phyloP scores from a whole-genome alignment of 2,113 vertebrate species.

The Polypterus bichir region DNA sequence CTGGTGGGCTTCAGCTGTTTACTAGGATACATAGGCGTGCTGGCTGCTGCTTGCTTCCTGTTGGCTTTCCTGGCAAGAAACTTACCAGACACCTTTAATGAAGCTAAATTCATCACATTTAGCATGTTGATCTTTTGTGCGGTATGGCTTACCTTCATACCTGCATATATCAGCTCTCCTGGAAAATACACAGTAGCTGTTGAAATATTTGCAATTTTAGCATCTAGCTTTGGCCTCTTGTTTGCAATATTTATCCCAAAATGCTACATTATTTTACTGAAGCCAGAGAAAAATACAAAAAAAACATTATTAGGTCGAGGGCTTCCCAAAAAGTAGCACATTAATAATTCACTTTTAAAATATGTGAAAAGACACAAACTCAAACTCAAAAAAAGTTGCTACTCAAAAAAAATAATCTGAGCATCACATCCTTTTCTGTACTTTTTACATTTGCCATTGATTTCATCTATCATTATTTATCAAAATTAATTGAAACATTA shows the following conservation, averaged over 20 bases:
- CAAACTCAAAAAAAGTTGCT: too few relatives aligned
- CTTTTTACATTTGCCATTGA: too few relatives aligned
- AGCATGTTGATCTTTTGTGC: conserved; percentile 46
- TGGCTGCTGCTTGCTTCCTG: conserved; percentile 37
- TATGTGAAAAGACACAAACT: too few relatives aligned
- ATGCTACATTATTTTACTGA: conserved; percentile 46
- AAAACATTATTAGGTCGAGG: conserved; percentile 34
- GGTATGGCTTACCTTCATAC: conserved; percentile 43
- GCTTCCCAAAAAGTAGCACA: conserved; percentile 12
- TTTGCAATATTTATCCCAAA: conserved; percentile 45
- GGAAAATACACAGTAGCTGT: conserved; percentile 48
- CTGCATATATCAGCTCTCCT: conserved; percentile 45
- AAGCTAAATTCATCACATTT: conserved; percentile 43
- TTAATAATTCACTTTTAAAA: too few relatives aligned
- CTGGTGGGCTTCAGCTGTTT: conserved; percentile 39
- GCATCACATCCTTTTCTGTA: too few relatives aligned
- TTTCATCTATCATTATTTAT: too few relatives aligned
- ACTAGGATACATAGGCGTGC: conserved; percentile 38
- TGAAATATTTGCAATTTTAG: conserved; percentile 49
- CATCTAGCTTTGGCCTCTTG: conserved; percentile 45
- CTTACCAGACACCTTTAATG: conserved; percentile 37
- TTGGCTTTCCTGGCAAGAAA: conserved; percentile 40
- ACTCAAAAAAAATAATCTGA: too few relatives aligned
- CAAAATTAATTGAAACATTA: too few relatives aligned
- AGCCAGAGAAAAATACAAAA: conserved; percentile 46